Percentiles rank a stretch among this genome's conserved stretches.
Evolutionary conservation across 1,140 invertebrate species (phyloP).

Genomic region (Fopius arisanus): DNA sequence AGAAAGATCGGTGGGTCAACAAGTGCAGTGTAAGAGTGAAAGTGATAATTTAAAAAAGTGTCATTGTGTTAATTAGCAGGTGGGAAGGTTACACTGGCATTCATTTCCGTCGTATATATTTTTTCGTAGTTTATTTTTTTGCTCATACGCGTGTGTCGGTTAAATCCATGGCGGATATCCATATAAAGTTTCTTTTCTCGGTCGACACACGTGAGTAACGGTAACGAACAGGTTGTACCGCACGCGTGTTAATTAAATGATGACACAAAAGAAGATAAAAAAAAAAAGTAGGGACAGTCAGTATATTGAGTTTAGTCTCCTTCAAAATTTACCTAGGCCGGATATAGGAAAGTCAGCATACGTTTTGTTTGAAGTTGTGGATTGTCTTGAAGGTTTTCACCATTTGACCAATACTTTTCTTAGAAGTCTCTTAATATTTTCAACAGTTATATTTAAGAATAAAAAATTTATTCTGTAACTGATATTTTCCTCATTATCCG

Average conservation of each 20-base stretch:
- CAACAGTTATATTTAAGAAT: too few relatives aligned
- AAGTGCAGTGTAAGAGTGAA: slow-evolving; percentile 9
- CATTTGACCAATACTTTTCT: background rate
- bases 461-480: too few relatives aligned
- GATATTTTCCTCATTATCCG: too few relatives aligned
- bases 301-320: background rate
- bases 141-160: background rate
- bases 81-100: slow-evolving; percentile 21
- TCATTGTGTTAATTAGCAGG: slow-evolving; percentile 32
- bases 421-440: background rate
- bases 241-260: slow-evolving; percentile 30
- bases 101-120: slow-evolving; percentile 11
- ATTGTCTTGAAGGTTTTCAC: background rate
- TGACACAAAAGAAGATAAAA: slow-evolving; percentile 20
- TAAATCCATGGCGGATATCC: slow-evolving; percentile 8
- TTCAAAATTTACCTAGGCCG: slow-evolving; percentile 4
- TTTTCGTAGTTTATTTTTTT: background rate
- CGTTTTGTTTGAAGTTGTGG: background rate
- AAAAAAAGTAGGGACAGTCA: background rate
- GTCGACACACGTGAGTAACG: slow-evolving; percentile 27
- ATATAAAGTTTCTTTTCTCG: background rate
- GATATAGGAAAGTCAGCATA: background rate
- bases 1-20: background rate
- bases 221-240: slow-evolving; percentile 29
- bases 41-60: slow-evolving; percentile 21